A percentile compares a stretch with the other conserved stretches of the same genome.
Conservation (phyloP, 2,113 vertebrate genomes). For the Pituophis catenifer region DNA sequence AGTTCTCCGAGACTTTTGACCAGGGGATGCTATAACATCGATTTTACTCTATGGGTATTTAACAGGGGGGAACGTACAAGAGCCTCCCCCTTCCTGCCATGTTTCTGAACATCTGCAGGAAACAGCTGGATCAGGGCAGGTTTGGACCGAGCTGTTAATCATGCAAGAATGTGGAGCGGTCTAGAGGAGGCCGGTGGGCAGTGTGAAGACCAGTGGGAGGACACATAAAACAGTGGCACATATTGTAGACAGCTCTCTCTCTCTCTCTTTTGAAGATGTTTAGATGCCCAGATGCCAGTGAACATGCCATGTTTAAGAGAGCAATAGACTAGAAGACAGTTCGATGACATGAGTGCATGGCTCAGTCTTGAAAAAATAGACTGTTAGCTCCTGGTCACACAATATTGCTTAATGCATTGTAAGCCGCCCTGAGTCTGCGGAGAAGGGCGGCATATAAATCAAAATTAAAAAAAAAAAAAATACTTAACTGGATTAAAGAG, state of each 20-base stretch:
- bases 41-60: neutral
- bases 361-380: neutral
- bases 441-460: too few species aligned
- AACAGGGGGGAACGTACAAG: rapidly evolving
- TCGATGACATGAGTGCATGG: neutral
- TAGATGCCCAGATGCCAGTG: neutral
- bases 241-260: neutral
- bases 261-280: neutral
- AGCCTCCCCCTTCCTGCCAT: neutral
- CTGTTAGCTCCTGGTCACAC: neutral
- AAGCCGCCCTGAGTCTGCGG: too few species aligned
- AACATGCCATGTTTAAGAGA: neutral
- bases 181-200: neutral
- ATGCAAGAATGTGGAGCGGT: neutral
- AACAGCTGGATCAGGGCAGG: neutral
- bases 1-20: neutral
- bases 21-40: neutral
- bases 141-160: neutral
- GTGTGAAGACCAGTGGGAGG: neutral
- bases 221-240: neutral
- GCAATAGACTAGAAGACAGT: neutral
- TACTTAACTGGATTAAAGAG: neutral
- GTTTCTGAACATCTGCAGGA: neutral
- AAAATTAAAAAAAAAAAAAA: too few species aligned
- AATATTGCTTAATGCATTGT: too few species aligned